These are phyloP conservation scores for Stigmatopora argus DNA, from an alignment of 2,113 vertebrate species.

Conservation along the genomic window DNA sequence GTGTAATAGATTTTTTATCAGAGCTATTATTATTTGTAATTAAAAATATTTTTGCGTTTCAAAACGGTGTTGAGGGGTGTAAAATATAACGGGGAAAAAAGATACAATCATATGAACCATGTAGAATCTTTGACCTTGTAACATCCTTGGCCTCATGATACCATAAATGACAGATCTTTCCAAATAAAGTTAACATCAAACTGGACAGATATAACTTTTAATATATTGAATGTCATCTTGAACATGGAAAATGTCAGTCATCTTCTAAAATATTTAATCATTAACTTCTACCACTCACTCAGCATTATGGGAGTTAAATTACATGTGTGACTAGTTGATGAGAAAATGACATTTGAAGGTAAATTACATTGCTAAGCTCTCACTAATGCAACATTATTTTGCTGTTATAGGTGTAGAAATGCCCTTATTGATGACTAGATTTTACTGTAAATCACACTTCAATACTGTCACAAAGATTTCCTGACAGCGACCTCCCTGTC, in stretches of 20 bases:
- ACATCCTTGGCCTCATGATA: slow-evolving; percentile 47
- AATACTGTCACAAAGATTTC: slow-evolving; percentile 60
- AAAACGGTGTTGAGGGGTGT: neutral
- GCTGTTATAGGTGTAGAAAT: slow-evolving; percentile 52
- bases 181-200: slow-evolving; percentile 43
- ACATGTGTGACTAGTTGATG: slow-evolving; percentile 59
- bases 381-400: slow-evolving; percentile 52
- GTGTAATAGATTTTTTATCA: neutral
- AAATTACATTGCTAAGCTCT: slow-evolving; percentile 53
- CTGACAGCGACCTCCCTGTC: slow-evolving; percentile 32
- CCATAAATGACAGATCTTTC: slow-evolving; percentile 35
- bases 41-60: neutral
- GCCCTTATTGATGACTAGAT: slow-evolving; percentile 67
- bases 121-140: slow-evolving; percentile 19
- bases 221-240: slow-evolving; percentile 60
- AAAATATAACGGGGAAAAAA: neutral
- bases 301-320: slow-evolving; percentile 63
- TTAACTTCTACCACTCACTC: slow-evolving; percentile 59
- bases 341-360: slow-evolving; percentile 54
- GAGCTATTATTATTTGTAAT: neutral
- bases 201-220: slow-evolving; percentile 40
- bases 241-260: slow-evolving; percentile 52
- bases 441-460: slow-evolving; percentile 68
- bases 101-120: slow-evolving; percentile 9
- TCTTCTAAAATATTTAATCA: slow-evolving; percentile 53